These are phyloP conservation scores for Parthenolecanium corni DNA, from an alignment of 2,888 invertebrate species.

Conservation along the genomic window DNA sequence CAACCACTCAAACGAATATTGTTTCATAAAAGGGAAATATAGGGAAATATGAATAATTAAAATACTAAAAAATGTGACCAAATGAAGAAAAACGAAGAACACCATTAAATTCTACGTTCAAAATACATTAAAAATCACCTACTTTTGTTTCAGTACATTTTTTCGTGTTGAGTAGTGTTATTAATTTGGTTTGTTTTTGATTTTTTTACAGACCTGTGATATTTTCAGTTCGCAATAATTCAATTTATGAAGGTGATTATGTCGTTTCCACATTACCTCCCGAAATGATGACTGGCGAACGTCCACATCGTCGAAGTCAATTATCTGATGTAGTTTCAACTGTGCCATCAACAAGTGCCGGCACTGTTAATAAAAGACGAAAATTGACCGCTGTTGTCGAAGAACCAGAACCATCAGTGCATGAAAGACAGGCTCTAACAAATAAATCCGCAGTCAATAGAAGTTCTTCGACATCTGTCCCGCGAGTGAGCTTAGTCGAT, in stretches of 20 bases:
- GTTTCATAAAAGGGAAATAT: too few relatives aligned
- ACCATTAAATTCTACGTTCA: too few relatives aligned
- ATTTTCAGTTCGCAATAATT: slow-evolving; percentile 56
- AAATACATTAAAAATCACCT: too few relatives aligned
- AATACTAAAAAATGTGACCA: too few relatives aligned
- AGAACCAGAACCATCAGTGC: background rate
- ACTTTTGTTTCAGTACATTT: too few relatives aligned
- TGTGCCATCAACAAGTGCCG: background rate
- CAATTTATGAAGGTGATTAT: slow-evolving; percentile 65
- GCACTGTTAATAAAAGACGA: slow-evolving; percentile 1
- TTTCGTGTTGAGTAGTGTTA: too few relatives aligned
- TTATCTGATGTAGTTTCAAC: slow-evolving; percentile 18
- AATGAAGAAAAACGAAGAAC: too few relatives aligned
- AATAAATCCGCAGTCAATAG: background rate
- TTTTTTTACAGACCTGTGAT: slow-evolving; percentile 53
- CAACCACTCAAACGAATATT: too few relatives aligned
- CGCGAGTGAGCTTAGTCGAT: background rate
- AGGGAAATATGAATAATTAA: too few relatives aligned
- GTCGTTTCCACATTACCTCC: slow-evolving; percentile 58
- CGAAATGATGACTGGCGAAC: slow-evolving; percentile 21
- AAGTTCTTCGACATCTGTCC: background rate
- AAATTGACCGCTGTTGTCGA: slow-evolving; percentile 2
- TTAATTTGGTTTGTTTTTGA: background rate
- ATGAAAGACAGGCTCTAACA: background rate
- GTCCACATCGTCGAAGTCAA: slow-evolving; percentile 15